Percentiles rank a stretch among this genome's conserved stretches.
Evolutionary conservation across 2,888 invertebrate species (phyloP).

Genomic region (Taphrorychus bicolor): DNA sequence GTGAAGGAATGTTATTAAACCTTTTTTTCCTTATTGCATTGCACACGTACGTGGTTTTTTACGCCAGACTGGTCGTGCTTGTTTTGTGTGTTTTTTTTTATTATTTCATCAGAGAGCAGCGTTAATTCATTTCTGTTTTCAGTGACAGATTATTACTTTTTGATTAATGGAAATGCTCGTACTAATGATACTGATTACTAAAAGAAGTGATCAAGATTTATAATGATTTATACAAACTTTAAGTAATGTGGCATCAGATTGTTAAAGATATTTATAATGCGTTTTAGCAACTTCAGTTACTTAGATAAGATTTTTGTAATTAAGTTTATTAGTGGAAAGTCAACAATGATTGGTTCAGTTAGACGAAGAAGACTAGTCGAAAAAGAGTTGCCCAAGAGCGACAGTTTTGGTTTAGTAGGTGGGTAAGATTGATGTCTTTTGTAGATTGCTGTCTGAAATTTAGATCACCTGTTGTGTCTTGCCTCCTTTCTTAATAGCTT

Average conservation of each 20-base stretch:
- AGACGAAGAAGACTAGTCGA: no score
- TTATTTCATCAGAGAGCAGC: slow-evolving; percentile 1
- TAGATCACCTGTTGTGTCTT: no score
- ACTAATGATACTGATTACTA: slow-evolving; percentile 13
- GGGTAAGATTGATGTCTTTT: no score
- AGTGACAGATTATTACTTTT: slow-evolving; percentile 21
- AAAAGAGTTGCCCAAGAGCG: no score
- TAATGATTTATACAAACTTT: slow-evolving; percentile 7
- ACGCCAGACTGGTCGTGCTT: slow-evolving; percentile 1
- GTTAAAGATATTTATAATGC: background rate
- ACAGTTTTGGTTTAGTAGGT: no score
- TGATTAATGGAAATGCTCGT: slow-evolving; percentile 9
- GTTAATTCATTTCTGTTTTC: slow-evolving; percentile 12
- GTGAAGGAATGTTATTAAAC: slow-evolving; percentile 49
- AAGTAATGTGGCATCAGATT: background rate
- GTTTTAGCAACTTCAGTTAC: background rate
- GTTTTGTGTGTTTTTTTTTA: slow-evolving; percentile 10
- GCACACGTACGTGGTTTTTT: slow-evolving; percentile 23
- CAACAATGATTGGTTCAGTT: no score
- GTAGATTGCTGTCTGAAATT: no score
- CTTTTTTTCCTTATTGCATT: slow-evolving; percentile 41
- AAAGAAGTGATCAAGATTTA: slow-evolving; percentile 9
- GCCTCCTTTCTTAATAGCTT: no score
- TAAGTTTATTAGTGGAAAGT: no score
- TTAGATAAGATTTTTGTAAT: background rate